A percentile compares a stretch with the other conserved stretches of the same genome.
Evolutionary conservation across 2,797 vertebrate genomes (phyloP).

Genomic region (Scleropages formosus): DNA sequence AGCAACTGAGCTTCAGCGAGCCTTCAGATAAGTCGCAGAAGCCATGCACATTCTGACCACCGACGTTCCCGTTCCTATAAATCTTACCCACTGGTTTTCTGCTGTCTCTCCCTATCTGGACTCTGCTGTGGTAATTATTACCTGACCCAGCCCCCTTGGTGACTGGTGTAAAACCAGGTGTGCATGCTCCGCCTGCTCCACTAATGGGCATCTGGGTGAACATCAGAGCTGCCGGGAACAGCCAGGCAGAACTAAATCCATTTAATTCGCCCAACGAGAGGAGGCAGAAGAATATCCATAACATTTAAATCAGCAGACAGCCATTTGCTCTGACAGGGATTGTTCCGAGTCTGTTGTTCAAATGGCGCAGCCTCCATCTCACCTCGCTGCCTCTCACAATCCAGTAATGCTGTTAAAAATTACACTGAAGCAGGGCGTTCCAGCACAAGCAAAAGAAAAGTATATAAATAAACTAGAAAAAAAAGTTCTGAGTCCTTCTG

Average conservation of each 20-base stretch:
- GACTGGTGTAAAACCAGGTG: constrained; percentile 49
- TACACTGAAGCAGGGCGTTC: neutral
- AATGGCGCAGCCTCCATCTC: neutral
- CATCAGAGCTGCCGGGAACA: constrained; percentile 50
- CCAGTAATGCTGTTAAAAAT: neutral
- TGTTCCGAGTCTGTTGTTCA: neutral
- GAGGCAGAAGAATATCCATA: neutral
- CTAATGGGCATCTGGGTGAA: constrained; percentile 67
- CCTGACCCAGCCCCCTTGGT: neutral
- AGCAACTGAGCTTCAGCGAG: neutral
- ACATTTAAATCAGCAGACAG: constrained; percentile 15
- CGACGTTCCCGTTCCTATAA: neutral
- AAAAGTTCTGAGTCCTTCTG: constrained; percentile 39
- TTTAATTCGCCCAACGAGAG: constrained; percentile 40
- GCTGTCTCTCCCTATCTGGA: neutral
- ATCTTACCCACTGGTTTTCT: neutral
- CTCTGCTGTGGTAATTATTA: neutral
- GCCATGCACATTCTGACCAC: neutral
- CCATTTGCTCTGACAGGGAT: neutral
- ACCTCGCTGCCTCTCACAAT: neutral
- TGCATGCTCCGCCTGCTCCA: constrained; percentile 52
- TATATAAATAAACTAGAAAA: constrained; percentile 19
- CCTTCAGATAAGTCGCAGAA: neutral
- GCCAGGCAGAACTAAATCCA: constrained; percentile 55
- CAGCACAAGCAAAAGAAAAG: neutral